Base-by-base conservation (phyloP, 2,113 vertebrate genomes). In the Lipophrys pholis region DNA sequence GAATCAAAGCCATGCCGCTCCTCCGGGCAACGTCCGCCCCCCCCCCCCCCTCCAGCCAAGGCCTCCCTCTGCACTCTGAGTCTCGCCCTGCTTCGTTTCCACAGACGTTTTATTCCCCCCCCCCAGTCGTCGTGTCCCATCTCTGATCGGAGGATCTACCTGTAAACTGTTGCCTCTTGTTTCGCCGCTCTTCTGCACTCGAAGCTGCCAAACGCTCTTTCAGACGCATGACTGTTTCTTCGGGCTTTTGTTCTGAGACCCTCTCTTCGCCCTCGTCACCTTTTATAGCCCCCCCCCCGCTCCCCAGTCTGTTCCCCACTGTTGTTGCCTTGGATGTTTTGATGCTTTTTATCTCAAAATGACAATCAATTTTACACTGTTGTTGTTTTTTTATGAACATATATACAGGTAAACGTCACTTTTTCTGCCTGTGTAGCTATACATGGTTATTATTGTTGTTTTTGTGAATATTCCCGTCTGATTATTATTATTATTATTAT, bases 341-440 rank as follows among this genome's bases (percentile, higher is more conserved):
- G 66, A 85, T 87, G 86, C 81, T 90, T 93, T 94, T 90, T 90
- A 93, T 90, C 82, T 85, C 51, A 75, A 89, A 84, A 87, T 87
- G 93, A 94, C 93, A 94, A 94, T 94, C 93, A 91, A 85, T 94
- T 93, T 94, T 90, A 90, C 91, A 92, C 89, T 84, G 60, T 85
- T 89, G 85, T 86, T n/a, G 67, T 53, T 46, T 73, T 82, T 53
- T 87, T 80, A 56, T 56, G 40, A 21, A 75, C 45, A 77, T 84
- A 88, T 70, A 74, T 14, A 74, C 58, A 83, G 75, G 76, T 80
- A 75, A 76, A 74, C 1, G 77, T 87, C 85, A 76, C 72, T 74
- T 90, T 88, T 83, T 78, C 77, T 86, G 70, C 89, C 80, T 78
- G 81, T 92, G 82, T 91, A 82, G 81, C 83, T 86, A 40, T 78